Evolutionary conservation across 2,113 vertebrate species (phyloP).

Genomic region (Chroicocephalus ridibundus): DNA sequence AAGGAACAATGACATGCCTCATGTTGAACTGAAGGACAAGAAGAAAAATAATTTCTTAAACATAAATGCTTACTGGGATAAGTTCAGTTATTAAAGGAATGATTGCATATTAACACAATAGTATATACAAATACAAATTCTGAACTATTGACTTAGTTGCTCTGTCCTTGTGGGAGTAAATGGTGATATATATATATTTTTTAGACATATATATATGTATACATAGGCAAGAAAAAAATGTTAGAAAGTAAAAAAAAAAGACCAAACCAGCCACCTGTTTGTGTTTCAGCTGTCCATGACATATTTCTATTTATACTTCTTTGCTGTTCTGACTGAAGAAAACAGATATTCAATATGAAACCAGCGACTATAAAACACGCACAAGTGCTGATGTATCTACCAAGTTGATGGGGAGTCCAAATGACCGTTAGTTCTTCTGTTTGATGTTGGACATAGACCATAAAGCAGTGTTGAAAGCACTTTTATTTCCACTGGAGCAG

Average conservation of each 20-base stretch:
- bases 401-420: neutral
- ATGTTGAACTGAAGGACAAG: conserved; percentile 2
- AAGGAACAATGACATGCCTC: neutral
- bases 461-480: neutral
- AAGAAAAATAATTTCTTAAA: neutral
- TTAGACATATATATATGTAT: neutral
- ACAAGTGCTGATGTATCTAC: neutral
- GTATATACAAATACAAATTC: neutral
- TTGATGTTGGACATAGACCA: neutral
- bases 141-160: neutral
- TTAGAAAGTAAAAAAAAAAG: neutral
- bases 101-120: neutral
- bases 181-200: neutral
- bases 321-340: neutral
- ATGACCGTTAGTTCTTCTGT: neutral
- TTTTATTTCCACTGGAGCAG: neutral
- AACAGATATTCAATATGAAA: neutral
- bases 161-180: neutral
- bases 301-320: neutral
- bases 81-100: neutral
- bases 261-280: neutral
- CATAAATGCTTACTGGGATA: neutral
- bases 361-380: neutral
- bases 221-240: neutral
- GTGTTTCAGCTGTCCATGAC: neutral